phyloP scores from a whole-genome alignment of 2,888 invertebrate species.

The Agrotis segetum region DNA sequence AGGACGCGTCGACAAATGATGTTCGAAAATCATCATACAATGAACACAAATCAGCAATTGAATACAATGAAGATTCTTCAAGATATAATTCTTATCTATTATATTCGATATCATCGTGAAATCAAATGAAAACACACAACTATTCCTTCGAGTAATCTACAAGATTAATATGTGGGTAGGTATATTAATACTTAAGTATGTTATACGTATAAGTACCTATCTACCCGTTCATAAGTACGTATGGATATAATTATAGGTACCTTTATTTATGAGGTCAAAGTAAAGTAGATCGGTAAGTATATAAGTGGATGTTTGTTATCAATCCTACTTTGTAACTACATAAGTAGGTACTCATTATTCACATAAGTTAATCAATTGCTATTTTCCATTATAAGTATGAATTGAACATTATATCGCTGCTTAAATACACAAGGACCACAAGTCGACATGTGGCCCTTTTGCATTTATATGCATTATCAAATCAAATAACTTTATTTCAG shows the following conservation, averaged over 20 bases:
- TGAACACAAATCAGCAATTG: not conserved
- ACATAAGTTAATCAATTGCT: not conserved
- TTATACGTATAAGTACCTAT: too few relatives aligned
- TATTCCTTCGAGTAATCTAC: not conserved
- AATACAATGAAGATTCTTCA: slow-evolving; percentile 3
- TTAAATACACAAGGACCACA: too few relatives aligned
- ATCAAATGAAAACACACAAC: slow-evolving; percentile 1
- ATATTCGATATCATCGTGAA: slow-evolving; percentile 5
- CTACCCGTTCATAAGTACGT: too few relatives aligned
- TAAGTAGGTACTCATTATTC: slow-evolving; percentile 14
- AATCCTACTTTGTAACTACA: not conserved
- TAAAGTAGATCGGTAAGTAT: slow-evolving; percentile 18
- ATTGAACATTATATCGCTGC: too few relatives aligned
- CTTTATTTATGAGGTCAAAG: slow-evolving; percentile 33
- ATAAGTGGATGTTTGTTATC: slow-evolving; percentile 32
- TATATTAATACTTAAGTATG: too few relatives aligned
- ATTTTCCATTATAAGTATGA: not conserved
- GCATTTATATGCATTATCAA: too few relatives aligned
- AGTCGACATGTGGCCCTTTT: too few relatives aligned
- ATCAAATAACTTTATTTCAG: too few relatives aligned
- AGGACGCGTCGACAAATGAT: too few relatives aligned
- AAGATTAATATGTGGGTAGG: too few relatives aligned
- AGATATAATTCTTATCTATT: slow-evolving; percentile 6
- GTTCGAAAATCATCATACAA: too few relatives aligned
- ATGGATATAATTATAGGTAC: not conserved